These are phyloP conservation scores for Xiphorhynchus elegans DNA, from an alignment of 2,113 vertebrate genomes.

Conservation along the genomic window DNA sequence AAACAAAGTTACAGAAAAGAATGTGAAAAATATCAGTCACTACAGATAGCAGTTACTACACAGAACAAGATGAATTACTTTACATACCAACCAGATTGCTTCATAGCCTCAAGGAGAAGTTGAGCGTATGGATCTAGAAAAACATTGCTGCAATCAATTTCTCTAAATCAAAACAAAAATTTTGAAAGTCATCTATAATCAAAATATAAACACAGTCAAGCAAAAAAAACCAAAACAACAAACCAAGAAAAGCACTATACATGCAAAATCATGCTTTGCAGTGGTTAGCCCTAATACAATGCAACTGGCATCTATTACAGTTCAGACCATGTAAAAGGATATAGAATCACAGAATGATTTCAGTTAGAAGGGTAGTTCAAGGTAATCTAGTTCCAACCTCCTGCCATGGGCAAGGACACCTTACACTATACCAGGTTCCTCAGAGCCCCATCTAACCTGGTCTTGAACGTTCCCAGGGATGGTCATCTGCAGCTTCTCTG, in stretches of 20 bases:
- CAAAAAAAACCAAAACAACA: neutral
- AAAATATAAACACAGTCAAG: neutral
- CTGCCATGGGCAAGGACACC: accelerated
- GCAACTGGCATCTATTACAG: neutral
- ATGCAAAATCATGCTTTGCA: neutral
- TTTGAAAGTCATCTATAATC: conserved; percentile 17
- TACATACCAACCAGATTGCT: conserved; percentile 91
- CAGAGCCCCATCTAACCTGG: neutral
- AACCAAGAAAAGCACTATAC: neutral
- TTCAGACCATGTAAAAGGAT: neutral
- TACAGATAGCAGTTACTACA: neutral
- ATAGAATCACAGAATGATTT: accelerated
- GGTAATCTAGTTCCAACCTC: neutral
- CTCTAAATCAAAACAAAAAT: neutral
- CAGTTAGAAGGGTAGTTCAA: neutral
- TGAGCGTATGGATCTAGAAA: conserved; percentile 90
- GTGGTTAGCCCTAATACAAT: neutral
- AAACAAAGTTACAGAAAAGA: neutral
- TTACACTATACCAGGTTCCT: neutral
- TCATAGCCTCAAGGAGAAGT: conserved; percentile 93
- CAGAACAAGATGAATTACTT: neutral
- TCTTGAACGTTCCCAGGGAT: neutral
- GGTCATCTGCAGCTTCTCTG: neutral
- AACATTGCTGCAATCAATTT: conserved; percentile 54
- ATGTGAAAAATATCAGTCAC: neutral